Conservation (phyloP, 2,113 vertebrate species). For the Pholis gunnellus region DNA sequence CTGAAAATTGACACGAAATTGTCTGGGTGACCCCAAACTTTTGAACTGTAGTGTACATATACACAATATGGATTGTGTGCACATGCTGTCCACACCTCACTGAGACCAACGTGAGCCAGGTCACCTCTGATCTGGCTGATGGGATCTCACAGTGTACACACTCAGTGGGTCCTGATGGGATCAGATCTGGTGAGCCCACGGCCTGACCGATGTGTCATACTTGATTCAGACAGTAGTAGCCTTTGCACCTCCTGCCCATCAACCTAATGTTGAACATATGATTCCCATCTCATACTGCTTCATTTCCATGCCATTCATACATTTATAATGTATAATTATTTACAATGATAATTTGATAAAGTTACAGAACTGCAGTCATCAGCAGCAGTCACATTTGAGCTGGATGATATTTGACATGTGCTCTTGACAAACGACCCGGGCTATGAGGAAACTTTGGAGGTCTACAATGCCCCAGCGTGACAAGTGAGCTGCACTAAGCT, state of each 20-base stretch:
- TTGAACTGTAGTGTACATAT: too few relatives aligned
- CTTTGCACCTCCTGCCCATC: background rate
- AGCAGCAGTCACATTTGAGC: conserved; percentile 41
- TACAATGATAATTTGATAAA: background rate
- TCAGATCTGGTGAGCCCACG: background rate
- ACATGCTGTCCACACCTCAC: background rate
- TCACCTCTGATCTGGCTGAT: background rate
- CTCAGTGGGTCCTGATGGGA: background rate
- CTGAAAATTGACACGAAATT: too few relatives aligned
- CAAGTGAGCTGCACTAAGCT: conserved; percentile 27
- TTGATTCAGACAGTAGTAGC: too few relatives aligned
- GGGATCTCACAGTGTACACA: background rate
- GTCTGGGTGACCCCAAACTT: too few relatives aligned
- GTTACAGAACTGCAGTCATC: background rate
- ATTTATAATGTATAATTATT: background rate
- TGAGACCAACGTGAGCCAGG: background rate
- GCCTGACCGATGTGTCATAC: background rate
- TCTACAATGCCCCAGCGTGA: conserved; percentile 27
- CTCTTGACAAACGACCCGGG: conserved; percentile 47
- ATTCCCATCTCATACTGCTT: background rate
- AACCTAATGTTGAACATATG: background rate
- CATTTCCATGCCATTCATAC: background rate
- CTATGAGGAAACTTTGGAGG: conserved; percentile 45
- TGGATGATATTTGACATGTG: conserved; percentile 53
- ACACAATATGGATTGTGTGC: background rate